A percentile compares a stretch with the other conserved stretches of the same genome.
Conservation (phyloP, 2,113 vertebrate species). For the Nettapus auritus region DNA sequence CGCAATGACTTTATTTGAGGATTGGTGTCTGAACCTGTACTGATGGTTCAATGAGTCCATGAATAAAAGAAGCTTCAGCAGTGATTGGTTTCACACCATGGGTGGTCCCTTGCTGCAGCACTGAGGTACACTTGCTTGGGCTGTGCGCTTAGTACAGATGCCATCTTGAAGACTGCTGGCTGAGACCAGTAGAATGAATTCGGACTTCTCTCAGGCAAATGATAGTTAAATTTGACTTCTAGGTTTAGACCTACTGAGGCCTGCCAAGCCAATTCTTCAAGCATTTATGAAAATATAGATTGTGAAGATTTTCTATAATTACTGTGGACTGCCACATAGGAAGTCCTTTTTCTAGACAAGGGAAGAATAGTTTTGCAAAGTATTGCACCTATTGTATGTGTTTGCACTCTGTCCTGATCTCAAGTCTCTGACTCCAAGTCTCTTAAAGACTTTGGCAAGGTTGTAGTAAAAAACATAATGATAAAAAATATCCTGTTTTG, state of each 20-base stretch:
- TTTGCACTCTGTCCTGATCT: not conserved
- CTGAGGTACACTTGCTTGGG: not conserved
- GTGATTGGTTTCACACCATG: not conserved
- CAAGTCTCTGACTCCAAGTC: not conserved
- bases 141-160: accelerated
- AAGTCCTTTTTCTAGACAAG: not conserved
- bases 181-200: not conserved
- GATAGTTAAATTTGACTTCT: not conserved
- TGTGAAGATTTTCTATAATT: not conserved
- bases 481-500: not conserved
- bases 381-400: not conserved
- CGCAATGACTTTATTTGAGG: not conserved
- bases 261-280: not conserved
- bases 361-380: not conserved
- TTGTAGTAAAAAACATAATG: not conserved
- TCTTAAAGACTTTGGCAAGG: not conserved
- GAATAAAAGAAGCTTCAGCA: not conserved
- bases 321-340: accelerated
- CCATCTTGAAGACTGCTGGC: accelerated
- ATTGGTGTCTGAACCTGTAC: accelerated
- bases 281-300: not conserved
- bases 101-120: not conserved
- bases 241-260: not conserved
- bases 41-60: not conserved
- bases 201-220: not conserved